Evolutionary conservation across 1,140 invertebrate species (phyloP).

Genomic region (Tetraneura akinire): DNA sequence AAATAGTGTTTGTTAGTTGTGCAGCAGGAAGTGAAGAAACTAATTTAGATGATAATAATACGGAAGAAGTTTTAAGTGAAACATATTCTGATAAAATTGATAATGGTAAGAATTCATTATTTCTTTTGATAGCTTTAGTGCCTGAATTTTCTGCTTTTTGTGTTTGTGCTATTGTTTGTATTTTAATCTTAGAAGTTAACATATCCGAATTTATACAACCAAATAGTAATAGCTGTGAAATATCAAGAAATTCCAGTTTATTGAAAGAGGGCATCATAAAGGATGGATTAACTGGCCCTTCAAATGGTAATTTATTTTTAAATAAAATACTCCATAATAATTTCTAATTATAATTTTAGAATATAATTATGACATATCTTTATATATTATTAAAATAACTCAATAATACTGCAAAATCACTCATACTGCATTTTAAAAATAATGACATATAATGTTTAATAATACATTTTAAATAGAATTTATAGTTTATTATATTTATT

Average conservation of each 20-base stretch:
- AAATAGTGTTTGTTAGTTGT: constrained; percentile 58
- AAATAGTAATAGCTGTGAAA: constrained; percentile 37
- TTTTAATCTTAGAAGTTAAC: constrained; percentile 43
- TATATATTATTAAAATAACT: too few relatives aligned
- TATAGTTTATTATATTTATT: too few relatives aligned
- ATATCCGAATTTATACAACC: constrained; percentile 26
- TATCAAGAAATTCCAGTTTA: constrained; percentile 55
- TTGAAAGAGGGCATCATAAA: constrained; percentile 60
- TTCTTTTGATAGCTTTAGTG: background rate
- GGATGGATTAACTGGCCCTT: constrained; percentile 61
- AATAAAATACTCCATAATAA: background rate
- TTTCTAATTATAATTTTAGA: too few relatives aligned
- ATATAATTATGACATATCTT: too few relatives aligned
- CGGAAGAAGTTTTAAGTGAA: background rate
- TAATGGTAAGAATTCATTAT: constrained; percentile 23
- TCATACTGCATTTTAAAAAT: too few relatives aligned
- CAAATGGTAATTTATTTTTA: constrained; percentile 57
- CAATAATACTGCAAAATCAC: too few relatives aligned
- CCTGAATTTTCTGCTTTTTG: constrained; percentile 39
- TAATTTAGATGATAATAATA: constrained; percentile 30
- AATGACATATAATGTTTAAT: too few relatives aligned
- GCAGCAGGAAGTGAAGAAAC: constrained; percentile 57
- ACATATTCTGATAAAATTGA: background rate
- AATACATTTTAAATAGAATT: too few relatives aligned
- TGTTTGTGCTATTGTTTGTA: constrained; percentile 48